phyloP scores from a whole-genome alignment of 2,113 vertebrate species.

The Ardeotis arabs region DNA sequence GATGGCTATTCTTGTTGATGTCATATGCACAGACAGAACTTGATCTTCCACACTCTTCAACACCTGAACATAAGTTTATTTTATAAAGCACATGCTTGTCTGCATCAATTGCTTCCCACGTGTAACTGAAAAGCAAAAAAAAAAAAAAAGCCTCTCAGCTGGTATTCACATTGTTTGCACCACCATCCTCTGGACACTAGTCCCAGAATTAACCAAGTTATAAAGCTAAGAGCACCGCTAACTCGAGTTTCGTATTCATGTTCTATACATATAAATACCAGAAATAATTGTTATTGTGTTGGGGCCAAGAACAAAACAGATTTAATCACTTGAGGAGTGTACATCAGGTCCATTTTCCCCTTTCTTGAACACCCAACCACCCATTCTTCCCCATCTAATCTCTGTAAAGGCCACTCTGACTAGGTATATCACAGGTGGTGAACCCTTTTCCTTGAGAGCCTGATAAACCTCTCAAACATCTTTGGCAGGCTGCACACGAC shows the following conservation, averaged over 20 bases:
- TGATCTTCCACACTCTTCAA: constrained; percentile 67
- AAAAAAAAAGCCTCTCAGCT: constrained; percentile 29
- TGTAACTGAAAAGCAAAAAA: constrained; percentile 79
- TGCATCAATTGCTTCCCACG: constrained; percentile 89
- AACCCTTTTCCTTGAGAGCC: not conserved
- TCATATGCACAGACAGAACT: constrained; percentile 81
- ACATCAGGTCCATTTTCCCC: fast-evolving
- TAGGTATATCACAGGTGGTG: not conserved
- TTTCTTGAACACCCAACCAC: not conserved
- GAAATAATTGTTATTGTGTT: not conserved
- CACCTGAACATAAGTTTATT: constrained; percentile 80
- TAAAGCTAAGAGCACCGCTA: not conserved
- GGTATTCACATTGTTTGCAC: not conserved
- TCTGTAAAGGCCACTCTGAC: not conserved
- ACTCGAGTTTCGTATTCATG: fast-evolving
- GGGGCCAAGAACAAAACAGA: not conserved
- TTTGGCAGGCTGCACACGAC: not conserved
- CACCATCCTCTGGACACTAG: not conserved
- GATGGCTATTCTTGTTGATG: not conserved
- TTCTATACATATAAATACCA: not conserved
- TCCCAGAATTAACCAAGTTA: not conserved
- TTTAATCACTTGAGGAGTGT: not conserved
- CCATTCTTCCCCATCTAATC: not conserved
- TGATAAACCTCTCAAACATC: not conserved
- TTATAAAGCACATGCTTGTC: constrained; percentile 82